A percentile compares a stretch with the other conserved stretches of the same genome.
These are phyloP conservation scores for Engraulis encrasicolus DNA, from an alignment of 2,113 vertebrate genomes.

Conservation along the genomic window DNA sequence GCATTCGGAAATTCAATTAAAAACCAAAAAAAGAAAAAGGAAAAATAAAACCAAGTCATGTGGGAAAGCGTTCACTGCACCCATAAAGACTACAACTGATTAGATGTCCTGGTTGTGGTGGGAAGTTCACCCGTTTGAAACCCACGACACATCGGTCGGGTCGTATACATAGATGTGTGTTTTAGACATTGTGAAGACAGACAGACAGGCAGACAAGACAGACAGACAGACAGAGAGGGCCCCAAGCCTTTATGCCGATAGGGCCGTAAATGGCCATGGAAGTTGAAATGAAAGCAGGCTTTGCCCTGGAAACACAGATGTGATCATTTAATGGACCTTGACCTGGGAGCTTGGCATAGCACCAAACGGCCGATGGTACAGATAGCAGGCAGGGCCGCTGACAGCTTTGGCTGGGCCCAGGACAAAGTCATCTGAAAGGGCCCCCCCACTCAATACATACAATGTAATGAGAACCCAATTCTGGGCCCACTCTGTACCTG, in stretches of 20 bases:
- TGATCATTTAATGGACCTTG: slow-evolving; percentile 21
- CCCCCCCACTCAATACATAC: too few relatives aligned
- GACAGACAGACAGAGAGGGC: too few relatives aligned
- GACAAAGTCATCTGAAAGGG: too few relatives aligned
- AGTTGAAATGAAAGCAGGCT: slow-evolving; percentile 17
- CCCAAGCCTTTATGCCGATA: not conserved
- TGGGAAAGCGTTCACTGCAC: not conserved
- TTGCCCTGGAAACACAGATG: slow-evolving; percentile 21
- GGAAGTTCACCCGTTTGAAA: not conserved
- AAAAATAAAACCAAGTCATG: not conserved
- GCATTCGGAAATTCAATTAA: not conserved
- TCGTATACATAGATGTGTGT: not conserved
- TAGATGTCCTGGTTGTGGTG: not conserved
- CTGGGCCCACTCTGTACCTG: too few relatives aligned
- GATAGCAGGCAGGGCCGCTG: not conserved
- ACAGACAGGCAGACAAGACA: too few relatives aligned
- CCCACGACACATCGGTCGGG: not conserved
- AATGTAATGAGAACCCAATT: too few relatives aligned
- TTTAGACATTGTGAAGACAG: not conserved
- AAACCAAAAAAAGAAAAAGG: too few relatives aligned
- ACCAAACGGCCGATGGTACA: slow-evolving; percentile 5
- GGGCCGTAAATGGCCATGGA: slow-evolving; percentile 10
- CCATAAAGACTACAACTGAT: not conserved
- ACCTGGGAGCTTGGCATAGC: slow-evolving; percentile 6
- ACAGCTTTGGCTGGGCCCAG: too few relatives aligned